Percentiles rank a stretch among this genome's conserved stretches.
Evolutionary conservation across 2,888 invertebrate species (phyloP).

Genomic region (Caenorhabditis plicata): DNA sequence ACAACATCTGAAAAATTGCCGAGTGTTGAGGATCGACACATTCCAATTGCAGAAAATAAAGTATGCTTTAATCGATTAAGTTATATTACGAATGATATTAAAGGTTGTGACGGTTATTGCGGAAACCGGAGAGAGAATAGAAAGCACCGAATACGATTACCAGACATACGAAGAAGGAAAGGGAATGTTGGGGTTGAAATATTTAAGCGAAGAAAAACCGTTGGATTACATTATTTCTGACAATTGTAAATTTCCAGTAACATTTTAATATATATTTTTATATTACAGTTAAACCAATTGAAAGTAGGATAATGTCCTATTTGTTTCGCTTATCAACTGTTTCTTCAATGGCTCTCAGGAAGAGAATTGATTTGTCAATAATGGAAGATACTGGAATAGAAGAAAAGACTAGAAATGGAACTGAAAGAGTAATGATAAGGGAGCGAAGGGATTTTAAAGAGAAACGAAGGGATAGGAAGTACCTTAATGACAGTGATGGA

Average conservation of each 20-base stretch:
- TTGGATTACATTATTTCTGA: slow-evolving; percentile 10
- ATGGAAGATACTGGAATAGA: slow-evolving; percentile 1
- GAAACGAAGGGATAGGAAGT: neutral
- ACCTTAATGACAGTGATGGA: slow-evolving; percentile 12
- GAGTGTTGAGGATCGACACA: neutral
- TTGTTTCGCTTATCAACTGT: slow-evolving; percentile 9
- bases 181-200: slow-evolving; percentile 9
- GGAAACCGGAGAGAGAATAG: slow-evolving; percentile 17
- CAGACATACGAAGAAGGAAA: slow-evolving; percentile 20
- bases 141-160: slow-evolving; percentile 12
- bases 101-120: neutral
- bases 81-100: neutral
- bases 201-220: slow-evolving; percentile 6
- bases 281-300: slow-evolving; percentile 17
- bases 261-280: neutral
- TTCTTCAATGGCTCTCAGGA: slow-evolving; percentile 9
- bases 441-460: neutral
- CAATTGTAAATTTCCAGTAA: slow-evolving; percentile 12
- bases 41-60: neutral
- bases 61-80: neutral
- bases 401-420: slow-evolving; percentile 10
- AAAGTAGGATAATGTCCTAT: slow-evolving; percentile 14
- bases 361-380: slow-evolving; percentile 8
- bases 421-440: neutral
- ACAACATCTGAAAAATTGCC: neutral